Conservation (phyloP, 2,888 invertebrate species). For the Acanthacorydalis orientalis region DNA sequence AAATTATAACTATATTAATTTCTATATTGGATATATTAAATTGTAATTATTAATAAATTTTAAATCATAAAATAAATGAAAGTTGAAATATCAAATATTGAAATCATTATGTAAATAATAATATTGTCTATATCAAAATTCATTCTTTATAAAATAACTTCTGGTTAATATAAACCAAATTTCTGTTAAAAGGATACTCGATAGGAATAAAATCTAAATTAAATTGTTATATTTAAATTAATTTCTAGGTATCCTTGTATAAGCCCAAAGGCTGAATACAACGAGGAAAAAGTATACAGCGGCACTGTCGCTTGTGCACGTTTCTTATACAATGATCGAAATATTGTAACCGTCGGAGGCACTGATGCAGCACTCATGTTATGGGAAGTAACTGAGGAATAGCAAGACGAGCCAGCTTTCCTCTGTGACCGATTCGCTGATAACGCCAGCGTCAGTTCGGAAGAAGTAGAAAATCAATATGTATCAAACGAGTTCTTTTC, state of each 20-base stretch:
- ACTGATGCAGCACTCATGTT: constrained; percentile 79
- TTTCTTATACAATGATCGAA: constrained; percentile 75
- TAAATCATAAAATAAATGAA: too few species aligned
- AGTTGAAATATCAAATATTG: neutral
- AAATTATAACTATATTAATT: too few species aligned
- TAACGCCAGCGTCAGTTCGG: neutral
- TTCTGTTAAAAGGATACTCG: neutral
- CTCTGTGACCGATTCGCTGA: constrained; percentile 1
- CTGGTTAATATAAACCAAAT: neutral
- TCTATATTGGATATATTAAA: too few species aligned
- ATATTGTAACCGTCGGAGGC: constrained; percentile 72
- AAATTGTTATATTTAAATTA: neutral
- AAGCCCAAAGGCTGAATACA: constrained; percentile 72
- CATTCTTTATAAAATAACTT: too few species aligned
- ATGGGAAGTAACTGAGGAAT: constrained; percentile 76
- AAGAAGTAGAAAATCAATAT: neutral
- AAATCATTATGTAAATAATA: neutral
- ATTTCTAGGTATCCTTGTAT: constrained; percentile 62
- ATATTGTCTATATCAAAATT: neutral
- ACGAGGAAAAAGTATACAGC: constrained; percentile 76
- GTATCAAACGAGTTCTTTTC: constrained; percentile 1
- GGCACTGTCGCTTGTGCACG: constrained; percentile 62
- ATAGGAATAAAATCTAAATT: too few species aligned
- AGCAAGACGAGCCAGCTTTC: constrained; percentile 22
- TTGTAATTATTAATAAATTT: too few species aligned